These are phyloP conservation scores for Norana najaformis DNA, from an alignment of 2,888 invertebrate species.

Conservation along the genomic window DNA sequence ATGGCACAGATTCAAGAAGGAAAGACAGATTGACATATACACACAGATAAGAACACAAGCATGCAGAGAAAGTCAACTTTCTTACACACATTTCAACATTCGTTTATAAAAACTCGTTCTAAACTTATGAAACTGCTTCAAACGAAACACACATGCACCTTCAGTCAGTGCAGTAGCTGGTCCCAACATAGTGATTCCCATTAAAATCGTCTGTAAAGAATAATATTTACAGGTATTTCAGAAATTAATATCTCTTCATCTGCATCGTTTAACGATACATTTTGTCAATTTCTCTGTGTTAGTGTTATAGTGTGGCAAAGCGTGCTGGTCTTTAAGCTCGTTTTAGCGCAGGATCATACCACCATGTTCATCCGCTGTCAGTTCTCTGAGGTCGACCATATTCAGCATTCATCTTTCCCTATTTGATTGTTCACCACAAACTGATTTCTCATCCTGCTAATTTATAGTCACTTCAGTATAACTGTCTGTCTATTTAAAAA, in stretches of 20 bases:
- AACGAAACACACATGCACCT: conserved; percentile 20
- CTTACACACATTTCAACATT: no score
- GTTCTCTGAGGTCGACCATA: not conserved
- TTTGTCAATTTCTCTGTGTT: no score
- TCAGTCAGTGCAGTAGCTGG: conserved; percentile 49
- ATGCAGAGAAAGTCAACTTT: no score
- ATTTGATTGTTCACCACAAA: not conserved
- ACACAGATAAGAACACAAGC: no score
- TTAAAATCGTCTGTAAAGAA: conserved; percentile 43
- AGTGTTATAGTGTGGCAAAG: no score
- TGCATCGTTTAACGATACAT: no score
- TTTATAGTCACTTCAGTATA: not conserved
- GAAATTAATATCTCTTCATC: no score
- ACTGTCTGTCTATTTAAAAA: no score
- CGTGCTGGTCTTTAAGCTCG: not conserved
- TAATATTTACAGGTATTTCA: not conserved
- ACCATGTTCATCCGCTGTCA: not conserved
- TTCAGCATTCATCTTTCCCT: not conserved
- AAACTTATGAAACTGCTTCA: no score
- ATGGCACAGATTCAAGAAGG: no score
- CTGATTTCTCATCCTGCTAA: not conserved
- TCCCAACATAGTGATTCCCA: conserved; percentile 51
- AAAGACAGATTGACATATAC: no score
- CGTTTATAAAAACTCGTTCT: no score
- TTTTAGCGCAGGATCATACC: not conserved